Evolutionary conservation across 35 echinoderm and acorn worm genomes (phyloP), one percentile per base, ranked within the genome.

Genomic region (Heliocidaris erythrogramma): DNA sequence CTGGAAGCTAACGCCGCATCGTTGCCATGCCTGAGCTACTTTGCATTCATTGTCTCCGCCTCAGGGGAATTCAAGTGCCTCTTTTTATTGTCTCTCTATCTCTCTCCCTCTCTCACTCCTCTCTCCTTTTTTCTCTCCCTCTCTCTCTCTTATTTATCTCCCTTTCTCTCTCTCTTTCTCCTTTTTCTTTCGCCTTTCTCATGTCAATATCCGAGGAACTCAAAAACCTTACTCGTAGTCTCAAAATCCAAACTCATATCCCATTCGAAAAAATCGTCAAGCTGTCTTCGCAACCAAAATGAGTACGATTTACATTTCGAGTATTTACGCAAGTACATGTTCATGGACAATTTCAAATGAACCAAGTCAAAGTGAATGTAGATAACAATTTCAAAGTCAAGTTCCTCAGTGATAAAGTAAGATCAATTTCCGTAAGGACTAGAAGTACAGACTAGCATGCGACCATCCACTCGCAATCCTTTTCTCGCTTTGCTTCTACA

Each of bases 41-140:
- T 94, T 94, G 60, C 78, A 71, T 94, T 85, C 49, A 71, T 85
- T 52, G 59, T 85, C 78, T 52, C 78, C 93, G 59, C 93, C 78
- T 52, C 78, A 8, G 59, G 50, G 59, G 60, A 13, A 71, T 93
- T 61, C 52, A 11, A 56, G 49, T n/a, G 31, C 59, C 92, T 93
- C 27, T 59, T 93, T 61, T 30, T 61, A 47, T 49, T 59, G 27
- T 92, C 92, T 93, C 92, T 59, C 92, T 59, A 13, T 59, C 92
- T 93, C 92, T 9, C 48, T 59, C 92, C 27, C 92, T 93, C 92
- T 53, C 31, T 93, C 92, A 56, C 50, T 30, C 3, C 92, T 48
- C 92, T 59, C 48, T 59, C 92, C 53, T 48, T 93, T 24, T 93
- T 49, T 93, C 92, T 93, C 17, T 93, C 92, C 59, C 92, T 59